A percentile compares a stretch with the other conserved stretches of the same genome.
These are phyloP conservation scores for Drosophila mulleri DNA, from an alignment of 2,888 invertebrate genomes.

Conservation along the genomic window DNA sequence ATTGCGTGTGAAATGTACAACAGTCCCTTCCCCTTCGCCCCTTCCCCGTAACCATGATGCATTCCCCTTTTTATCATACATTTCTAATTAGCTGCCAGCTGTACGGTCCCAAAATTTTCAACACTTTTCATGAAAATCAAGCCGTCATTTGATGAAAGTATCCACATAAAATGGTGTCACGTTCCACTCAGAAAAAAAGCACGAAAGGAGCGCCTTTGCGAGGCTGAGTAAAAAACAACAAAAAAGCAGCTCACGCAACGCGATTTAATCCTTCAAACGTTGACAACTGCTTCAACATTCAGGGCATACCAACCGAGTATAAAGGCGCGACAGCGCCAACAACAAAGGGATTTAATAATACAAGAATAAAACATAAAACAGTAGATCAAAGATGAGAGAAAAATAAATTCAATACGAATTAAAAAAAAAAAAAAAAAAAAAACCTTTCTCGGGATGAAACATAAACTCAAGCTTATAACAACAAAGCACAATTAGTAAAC, in stretches of 20 bases:
- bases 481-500: background rate
- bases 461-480: background rate
- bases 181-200: conserved; percentile 30
- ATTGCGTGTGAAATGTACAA: conserved; percentile 42
- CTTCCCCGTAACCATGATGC: background rate
- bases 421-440: background rate
- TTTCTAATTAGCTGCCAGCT: conserved; percentile 58
- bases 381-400: background rate
- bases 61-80: conserved; percentile 6
- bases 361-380: background rate
- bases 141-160: conserved; percentile 52
- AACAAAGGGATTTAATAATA: conserved; percentile 18
- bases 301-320: conserved; percentile 1
- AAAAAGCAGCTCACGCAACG: conserved; percentile 30
- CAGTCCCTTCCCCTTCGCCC: background rate
- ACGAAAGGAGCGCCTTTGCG: background rate
- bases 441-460: background rate
- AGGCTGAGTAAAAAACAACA: background rate
- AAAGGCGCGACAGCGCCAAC: background rate
- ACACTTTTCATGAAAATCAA: conserved; percentile 52
- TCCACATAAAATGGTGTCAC: conserved; percentile 46
- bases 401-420: conserved; percentile 1
- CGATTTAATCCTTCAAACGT: conserved; percentile 53
- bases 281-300: conserved; percentile 33
- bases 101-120: conserved; percentile 27